A percentile compares a stretch with the other conserved stretches of the same genome.
Evolutionary conservation across 1,140 invertebrate species (phyloP).

Genomic region (Artemia franciscana): DNA sequence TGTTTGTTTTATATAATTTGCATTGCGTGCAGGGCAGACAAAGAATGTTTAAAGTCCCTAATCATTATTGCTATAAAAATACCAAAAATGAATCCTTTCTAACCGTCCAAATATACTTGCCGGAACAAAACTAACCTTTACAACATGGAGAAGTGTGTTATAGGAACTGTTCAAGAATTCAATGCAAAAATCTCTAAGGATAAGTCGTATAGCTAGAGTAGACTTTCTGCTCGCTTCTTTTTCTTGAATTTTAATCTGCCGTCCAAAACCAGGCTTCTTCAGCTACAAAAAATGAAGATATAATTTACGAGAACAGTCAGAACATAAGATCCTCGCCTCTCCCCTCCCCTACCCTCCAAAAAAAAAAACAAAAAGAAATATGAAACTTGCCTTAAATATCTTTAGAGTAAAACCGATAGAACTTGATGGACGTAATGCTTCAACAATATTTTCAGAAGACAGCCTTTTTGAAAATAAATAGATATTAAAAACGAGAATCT

Average conservation of each 20-base stretch:
- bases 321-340: too few relatives aligned
- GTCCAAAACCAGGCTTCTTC: not conserved
- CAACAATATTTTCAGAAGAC: too few relatives aligned
- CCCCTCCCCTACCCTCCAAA: too few relatives aligned
- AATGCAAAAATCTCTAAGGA: constrained; percentile 79
- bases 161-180: constrained; percentile 77
- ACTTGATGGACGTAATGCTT: too few relatives aligned
- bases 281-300: too few relatives aligned
- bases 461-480: too few relatives aligned
- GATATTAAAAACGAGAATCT: too few relatives aligned
- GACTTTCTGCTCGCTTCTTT: constrained; percentile 35
- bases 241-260: constrained; percentile 13
- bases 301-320: too few relatives aligned
- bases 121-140: constrained; percentile 28
- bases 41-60: constrained; percentile 9
- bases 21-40: not conserved
- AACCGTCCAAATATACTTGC: not conserved
- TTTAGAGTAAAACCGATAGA: too few relatives aligned
- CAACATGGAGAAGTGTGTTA: constrained; percentile 64
- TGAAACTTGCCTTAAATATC: constrained; percentile 10
- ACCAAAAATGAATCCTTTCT: too few relatives aligned
- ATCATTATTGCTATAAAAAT: not conserved
- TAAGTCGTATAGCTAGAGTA: constrained; percentile 51
- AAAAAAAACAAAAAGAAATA: not conserved
- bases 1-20: too few relatives aligned